Evolutionary conservation across 2,797 vertebrate genomes (phyloP).

Genomic region (Eospalax fontanierii): DNA sequence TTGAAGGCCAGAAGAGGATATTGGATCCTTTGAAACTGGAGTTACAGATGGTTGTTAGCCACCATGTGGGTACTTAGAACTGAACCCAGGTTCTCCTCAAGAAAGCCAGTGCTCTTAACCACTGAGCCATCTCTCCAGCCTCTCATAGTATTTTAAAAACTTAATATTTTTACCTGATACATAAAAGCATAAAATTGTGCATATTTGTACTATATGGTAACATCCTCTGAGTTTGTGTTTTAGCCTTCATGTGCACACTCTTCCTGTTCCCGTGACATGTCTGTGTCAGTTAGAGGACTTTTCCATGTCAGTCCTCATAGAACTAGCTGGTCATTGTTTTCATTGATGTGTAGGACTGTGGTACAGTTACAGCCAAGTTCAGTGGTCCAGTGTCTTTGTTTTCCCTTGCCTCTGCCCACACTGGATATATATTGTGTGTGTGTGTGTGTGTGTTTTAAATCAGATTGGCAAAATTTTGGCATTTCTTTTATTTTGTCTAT

Average conservation of each 20-base stretch:
- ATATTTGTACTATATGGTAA: background rate
- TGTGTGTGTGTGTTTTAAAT: too few species aligned
- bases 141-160: too few species aligned
- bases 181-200: background rate
- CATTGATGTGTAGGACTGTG: background rate
- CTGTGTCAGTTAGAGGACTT: background rate
- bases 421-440: background rate
- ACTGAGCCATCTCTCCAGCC: too few species aligned
- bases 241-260: background rate
- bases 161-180: background rate
- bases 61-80: too few species aligned
- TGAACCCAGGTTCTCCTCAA: too few species aligned
- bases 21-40: too few species aligned
- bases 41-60: too few species aligned
- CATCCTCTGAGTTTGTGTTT: background rate
- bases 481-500: too few species aligned
- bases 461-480: too few species aligned
- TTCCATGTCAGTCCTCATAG: background rate
- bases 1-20: too few species aligned
- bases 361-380: background rate
- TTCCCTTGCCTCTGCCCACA: background rate
- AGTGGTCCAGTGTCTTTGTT: background rate
- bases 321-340: background rate
- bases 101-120: too few species aligned
- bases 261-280: background rate